Percentiles rank a stretch among this genome's conserved stretches.
These are phyloP conservation scores for Pelagia noctiluca DNA, from an alignment of 30 jellyfish, hydroid and myxozoan genomes.

Conservation along the genomic window DNA sequence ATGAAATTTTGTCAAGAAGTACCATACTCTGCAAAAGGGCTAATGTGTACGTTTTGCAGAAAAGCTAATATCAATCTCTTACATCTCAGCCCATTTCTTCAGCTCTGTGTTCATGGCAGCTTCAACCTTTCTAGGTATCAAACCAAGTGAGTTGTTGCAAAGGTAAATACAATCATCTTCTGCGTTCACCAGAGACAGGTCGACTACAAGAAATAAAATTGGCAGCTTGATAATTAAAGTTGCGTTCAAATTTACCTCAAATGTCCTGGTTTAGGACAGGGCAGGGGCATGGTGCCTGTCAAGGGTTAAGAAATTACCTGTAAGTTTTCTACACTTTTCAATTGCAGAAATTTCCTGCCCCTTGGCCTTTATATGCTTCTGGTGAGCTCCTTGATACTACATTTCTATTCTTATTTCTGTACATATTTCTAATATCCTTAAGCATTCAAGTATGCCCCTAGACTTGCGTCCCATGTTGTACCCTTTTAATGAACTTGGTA, in stretches of 20 bases:
- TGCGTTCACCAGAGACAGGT: conserved; percentile 67
- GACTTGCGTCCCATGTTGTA: too few relatives aligned
- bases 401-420: too few relatives aligned
- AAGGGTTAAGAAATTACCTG: too few relatives aligned
- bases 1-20: too few relatives aligned
- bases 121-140: conserved; percentile 79
- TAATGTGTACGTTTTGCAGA: background rate
- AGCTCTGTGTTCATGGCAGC: conserved; percentile 63
- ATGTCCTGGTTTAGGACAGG: background rate
- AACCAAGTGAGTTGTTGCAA: conserved; percentile 89
- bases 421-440: too few relatives aligned
- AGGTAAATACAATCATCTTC: conserved; percentile 87
- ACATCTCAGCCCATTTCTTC: conserved; percentile 93
- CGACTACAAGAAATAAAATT: conserved; percentile 66
- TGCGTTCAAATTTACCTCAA: background rate
- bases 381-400: too few relatives aligned
- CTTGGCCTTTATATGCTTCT: too few relatives aligned
- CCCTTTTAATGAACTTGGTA: too few relatives aligned
- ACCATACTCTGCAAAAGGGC: too few relatives aligned
- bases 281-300: too few relatives aligned
- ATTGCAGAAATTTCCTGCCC: too few relatives aligned
- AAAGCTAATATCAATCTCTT: background rate
- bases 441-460: too few relatives aligned
- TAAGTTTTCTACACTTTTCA: background rate
- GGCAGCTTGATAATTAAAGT: background rate